Evolutionary conservation across 2,888 invertebrate species (phyloP).

Genomic region (Polietes domitor): DNA sequence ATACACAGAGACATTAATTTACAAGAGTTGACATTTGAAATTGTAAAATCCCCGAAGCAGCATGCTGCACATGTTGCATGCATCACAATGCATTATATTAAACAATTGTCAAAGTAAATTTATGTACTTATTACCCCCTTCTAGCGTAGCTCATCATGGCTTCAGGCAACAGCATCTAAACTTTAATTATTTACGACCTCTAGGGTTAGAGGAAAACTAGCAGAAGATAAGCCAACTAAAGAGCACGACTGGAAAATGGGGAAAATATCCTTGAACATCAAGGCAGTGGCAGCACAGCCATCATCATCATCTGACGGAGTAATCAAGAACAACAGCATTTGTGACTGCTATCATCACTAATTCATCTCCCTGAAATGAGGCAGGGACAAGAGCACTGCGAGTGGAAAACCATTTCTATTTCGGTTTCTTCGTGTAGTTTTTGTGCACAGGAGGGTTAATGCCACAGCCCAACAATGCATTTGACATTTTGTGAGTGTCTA

Average conservation of each 20-base stretch:
- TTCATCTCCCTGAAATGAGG: neutral
- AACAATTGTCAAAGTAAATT: neutral
- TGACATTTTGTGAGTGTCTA: neutral
- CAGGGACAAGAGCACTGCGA: neutral
- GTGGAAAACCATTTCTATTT: neutral
- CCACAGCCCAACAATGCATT: slow-evolving; percentile 6
- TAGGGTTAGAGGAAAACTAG: slow-evolving; percentile 1
- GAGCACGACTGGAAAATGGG: neutral
- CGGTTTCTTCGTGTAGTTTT: neutral
- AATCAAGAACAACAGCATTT: neutral
- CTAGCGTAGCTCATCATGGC: neutral
- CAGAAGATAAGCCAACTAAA: neutral
- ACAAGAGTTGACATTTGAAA: neutral
- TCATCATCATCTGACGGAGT: neutral
- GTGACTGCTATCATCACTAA: neutral
- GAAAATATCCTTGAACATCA: neutral
- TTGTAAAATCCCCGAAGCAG: neutral
- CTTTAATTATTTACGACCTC: slow-evolving; percentile 5
- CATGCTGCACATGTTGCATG: neutral
- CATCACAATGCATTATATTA: neutral
- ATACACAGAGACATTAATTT: neutral
- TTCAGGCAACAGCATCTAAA: neutral
- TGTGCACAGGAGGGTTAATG: neutral
- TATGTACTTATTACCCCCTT: neutral
- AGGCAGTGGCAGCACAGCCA: neutral